These are phyloP conservation scores for Metallyticus violacea DNA, from an alignment of 2,888 invertebrate genomes.

Conservation along the genomic window DNA sequence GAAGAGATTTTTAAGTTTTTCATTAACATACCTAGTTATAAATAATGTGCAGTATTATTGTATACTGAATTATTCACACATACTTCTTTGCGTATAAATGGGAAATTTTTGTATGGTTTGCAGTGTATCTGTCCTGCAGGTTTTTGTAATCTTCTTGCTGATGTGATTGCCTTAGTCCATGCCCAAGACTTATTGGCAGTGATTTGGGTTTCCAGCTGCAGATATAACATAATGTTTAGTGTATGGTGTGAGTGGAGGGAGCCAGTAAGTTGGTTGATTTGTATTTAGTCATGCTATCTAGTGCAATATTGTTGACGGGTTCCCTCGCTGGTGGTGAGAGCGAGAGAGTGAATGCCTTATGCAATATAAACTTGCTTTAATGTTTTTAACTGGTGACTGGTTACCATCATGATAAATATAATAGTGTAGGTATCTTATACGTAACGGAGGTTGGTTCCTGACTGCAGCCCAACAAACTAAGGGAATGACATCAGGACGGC, in stretches of 20 bases:
- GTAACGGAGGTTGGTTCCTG: conserved; percentile 6
- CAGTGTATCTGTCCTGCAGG: conserved; percentile 32
- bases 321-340: conserved; percentile 10
- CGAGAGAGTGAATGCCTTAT: conserved; percentile 30
- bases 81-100: conserved; percentile 32
- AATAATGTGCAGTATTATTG: conserved; percentile 35
- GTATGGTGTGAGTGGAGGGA: conserved; percentile 10
- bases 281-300: conserved; percentile 30
- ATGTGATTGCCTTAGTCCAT: conserved; percentile 22
- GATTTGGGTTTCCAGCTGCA: conserved; percentile 11
- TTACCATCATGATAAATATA: conserved; percentile 26
- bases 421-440: neutral
- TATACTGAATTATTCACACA: conserved; percentile 34
- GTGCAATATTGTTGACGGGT: conserved; percentile 32
- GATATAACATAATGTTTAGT: neutral
- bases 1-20: conserved; percentile 30
- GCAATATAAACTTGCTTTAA: conserved; percentile 31
- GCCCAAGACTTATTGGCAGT: conserved; percentile 21
- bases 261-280: conserved; percentile 17
- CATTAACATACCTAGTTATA: conserved; percentile 28
- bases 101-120: conserved; percentile 33
- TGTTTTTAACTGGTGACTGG: conserved; percentile 27
- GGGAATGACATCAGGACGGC: conserved; percentile 22
- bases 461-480: conserved; percentile 21
- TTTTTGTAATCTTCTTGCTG: conserved; percentile 25